Evolutionary conservation across 2,888 invertebrate genomes (phyloP).

Genomic region (Morinoia aosen): DNA sequence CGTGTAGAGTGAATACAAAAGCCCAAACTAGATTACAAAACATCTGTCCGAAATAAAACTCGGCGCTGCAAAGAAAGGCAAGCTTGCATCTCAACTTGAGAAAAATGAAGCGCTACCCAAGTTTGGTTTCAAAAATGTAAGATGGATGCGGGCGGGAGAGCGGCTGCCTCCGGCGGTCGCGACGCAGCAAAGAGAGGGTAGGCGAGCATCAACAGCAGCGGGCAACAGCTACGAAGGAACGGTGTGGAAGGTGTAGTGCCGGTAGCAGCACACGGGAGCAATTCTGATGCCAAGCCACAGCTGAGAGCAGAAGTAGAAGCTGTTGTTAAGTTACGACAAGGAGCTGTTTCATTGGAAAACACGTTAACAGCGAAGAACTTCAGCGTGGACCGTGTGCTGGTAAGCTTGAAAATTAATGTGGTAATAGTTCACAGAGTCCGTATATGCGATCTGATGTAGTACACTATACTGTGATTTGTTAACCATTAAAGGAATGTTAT

Average conservation of each 20-base stretch:
- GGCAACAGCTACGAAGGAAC: not conserved
- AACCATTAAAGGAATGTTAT: not conserved
- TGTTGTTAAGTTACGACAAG: not conserved
- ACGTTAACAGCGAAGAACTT: not conserved
- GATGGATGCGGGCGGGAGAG: conserved; percentile 46
- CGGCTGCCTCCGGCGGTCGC: conserved; percentile 3
- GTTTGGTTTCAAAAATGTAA: conserved; percentile 52
- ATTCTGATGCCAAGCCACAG: not conserved
- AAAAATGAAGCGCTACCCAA: conserved; percentile 53
- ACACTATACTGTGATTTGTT: not conserved
- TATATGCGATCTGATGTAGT: not conserved
- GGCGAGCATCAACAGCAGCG: not conserved
- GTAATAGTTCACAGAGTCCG: not conserved
- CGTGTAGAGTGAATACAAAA: conserved; percentile 51
- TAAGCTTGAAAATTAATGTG: too few relatives aligned
- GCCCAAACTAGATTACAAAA: conserved; percentile 53
- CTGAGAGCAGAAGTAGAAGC: not conserved
- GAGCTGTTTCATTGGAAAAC: not conserved
- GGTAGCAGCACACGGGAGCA: not conserved
- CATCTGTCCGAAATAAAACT: conserved; percentile 50
- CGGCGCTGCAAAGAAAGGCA: conserved; percentile 46
- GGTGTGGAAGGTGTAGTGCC: not conserved
- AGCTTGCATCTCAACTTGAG: conserved; percentile 50
- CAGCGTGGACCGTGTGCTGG: not conserved
- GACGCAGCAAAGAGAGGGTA: not conserved